A percentile compares a stretch with the other conserved stretches of the same genome.
Conservation (phyloP, 2,888 invertebrate genomes). For the Pyrgus malvae region DNA sequence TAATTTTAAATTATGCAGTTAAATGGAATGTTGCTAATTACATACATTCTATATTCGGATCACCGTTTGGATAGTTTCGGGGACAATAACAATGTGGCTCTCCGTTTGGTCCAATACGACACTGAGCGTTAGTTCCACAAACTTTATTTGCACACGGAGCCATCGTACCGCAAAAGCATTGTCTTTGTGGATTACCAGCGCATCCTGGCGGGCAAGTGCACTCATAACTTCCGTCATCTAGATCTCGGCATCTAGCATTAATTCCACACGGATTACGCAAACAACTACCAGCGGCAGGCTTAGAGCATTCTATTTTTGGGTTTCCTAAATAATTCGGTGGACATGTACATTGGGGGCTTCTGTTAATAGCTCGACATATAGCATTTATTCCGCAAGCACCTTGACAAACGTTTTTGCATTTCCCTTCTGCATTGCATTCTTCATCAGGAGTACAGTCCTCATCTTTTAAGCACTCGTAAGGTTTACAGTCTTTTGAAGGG, state of each 20-base stretch:
- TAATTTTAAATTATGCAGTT: no score
- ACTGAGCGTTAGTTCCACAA: slow-evolving; percentile 92
- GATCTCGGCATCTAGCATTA: slow-evolving; percentile 91
- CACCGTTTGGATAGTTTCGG: slow-evolving; percentile 89
- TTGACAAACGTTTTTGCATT: slow-evolving; percentile 91
- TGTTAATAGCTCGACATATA: slow-evolving; percentile 89
- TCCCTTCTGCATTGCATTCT: slow-evolving; percentile 85
- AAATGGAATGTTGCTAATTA: slow-evolving; percentile 36
- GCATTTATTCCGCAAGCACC: slow-evolving; percentile 92
- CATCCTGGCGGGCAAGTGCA: slow-evolving; percentile 91
- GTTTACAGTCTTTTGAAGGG: slow-evolving; percentile 87
- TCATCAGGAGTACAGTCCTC: slow-evolving; percentile 90
- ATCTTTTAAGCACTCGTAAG: slow-evolving; percentile 89
- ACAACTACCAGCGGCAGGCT: slow-evolving; percentile 87
- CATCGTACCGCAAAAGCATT: slow-evolving; percentile 89
- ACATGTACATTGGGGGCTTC: slow-evolving; percentile 91
- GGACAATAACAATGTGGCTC: slow-evolving; percentile 93
- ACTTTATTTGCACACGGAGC: slow-evolving; percentile 90
- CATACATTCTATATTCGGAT: slow-evolving; percentile 94
- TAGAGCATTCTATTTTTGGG: slow-evolving; percentile 88
- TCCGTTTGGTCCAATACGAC: slow-evolving; percentile 85
- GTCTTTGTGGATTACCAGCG: slow-evolving; percentile 89
- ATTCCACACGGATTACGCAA: slow-evolving; percentile 91
- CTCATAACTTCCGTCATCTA: slow-evolving; percentile 87
- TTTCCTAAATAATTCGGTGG: slow-evolving; percentile 91